Percentiles rank a stretch among this genome's conserved stretches.
Evolutionary conservation across 2,888 invertebrate species (phyloP).

Genomic region (Eristalis intricaria): DNA sequence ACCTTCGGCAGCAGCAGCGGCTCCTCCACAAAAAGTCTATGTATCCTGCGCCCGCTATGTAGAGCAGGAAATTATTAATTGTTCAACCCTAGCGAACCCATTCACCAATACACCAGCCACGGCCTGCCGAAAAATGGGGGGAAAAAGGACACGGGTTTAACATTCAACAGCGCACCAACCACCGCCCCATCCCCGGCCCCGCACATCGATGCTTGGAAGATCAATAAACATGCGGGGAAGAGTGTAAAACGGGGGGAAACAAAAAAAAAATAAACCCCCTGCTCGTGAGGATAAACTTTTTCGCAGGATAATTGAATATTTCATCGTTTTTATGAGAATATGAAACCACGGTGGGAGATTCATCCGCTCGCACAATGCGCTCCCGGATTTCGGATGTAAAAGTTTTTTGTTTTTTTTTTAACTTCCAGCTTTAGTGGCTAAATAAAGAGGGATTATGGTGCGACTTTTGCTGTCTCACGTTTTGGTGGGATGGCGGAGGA

Average conservation of each 20-base stretch:
- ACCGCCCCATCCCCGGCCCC: not conserved
- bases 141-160: conserved; percentile 27
- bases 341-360: conserved; percentile 3
- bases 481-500: not conserved
- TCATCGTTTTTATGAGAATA: conserved; percentile 45
- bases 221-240: conserved; percentile 24
- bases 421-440: not conserved
- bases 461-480: not conserved
- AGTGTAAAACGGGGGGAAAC: not conserved
- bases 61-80: conserved; percentile 59
- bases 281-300: conserved; percentile 49
- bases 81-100: not conserved
- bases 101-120: not conserved
- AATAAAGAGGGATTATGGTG: conserved; percentile 21
- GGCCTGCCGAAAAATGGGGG: not conserved
- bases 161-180: conserved; percentile 41
- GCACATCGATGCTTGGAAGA: conserved; percentile 21
- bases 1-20: not conserved
- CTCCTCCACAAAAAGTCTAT: conserved; percentile 28
- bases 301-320: conserved; percentile 61
- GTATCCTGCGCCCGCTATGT: conserved; percentile 1
- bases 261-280: not conserved
- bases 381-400: conserved; percentile 8
- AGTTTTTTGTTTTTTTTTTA: not conserved
- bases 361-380: conserved; percentile 5